Evolutionary conservation across 2,797 vertebrate genomes (phyloP).

Genomic region (Gallinago solitaria): DNA sequence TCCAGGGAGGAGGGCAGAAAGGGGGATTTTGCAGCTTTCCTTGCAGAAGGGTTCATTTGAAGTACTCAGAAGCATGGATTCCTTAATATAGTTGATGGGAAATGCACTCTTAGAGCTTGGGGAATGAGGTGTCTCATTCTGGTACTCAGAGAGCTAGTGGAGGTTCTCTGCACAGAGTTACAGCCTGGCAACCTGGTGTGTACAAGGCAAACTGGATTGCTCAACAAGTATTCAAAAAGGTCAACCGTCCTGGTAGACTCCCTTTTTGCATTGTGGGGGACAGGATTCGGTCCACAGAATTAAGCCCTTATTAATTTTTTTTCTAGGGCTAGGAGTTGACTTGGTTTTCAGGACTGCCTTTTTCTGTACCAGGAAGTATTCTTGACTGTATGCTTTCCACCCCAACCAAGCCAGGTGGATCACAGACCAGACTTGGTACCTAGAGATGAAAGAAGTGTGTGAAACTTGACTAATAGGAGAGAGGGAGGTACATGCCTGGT

Average conservation of each 20-base stretch:
- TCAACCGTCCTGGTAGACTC: background rate
- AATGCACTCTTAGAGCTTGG: background rate
- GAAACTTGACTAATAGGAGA: background rate
- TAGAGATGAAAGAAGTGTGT: background rate
- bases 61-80: background rate
- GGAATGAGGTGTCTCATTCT: background rate
- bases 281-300: background rate
- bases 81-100: background rate
- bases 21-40: background rate
- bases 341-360: background rate
- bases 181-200: background rate
- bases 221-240: background rate
- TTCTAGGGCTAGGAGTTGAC: background rate
- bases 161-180: background rate
- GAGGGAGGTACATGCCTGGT: background rate
- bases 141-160: background rate
- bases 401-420: background rate
- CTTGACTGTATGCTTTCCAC: background rate
- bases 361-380: background rate
- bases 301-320: background rate
- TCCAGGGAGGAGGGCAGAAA: background rate
- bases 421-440: background rate
- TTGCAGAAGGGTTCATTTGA: background rate
- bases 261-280: rapidly evolving
- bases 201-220: background rate